phyloP scores from a whole-genome alignment of 1,140 invertebrate genomes.

The Holcopasites calliopsidis region DNA sequence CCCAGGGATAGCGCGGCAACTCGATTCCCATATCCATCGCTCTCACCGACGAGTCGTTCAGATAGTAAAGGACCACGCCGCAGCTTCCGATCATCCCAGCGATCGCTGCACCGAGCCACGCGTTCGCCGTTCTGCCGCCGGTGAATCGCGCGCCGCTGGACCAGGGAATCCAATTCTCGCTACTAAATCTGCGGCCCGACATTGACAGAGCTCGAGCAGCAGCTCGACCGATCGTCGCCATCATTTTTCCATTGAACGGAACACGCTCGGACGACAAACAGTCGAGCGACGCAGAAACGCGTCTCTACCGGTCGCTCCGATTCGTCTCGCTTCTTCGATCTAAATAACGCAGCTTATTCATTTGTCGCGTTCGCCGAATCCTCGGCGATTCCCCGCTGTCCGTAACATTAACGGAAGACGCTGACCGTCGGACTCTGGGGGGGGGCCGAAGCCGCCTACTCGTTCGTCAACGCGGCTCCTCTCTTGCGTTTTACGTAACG shows the following conservation, averaged over 20 bases:
- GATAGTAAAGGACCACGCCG: constrained; percentile 45
- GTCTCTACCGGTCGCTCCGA: background rate
- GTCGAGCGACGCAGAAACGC: background rate
- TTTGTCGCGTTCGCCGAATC: no score
- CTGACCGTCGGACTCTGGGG: background rate
- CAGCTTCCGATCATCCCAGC: constrained; percentile 35
- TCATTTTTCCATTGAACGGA: background rate
- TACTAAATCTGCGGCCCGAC: background rate
- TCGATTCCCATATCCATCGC: background rate
- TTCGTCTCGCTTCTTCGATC: background rate
- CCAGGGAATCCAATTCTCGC: background rate
- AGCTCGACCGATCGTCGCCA: background rate
- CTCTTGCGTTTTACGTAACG: constrained; percentile 65
- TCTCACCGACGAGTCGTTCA: constrained; percentile 53
- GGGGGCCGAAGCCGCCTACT: background rate
- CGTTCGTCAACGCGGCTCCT: background rate
- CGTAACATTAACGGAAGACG: no score
- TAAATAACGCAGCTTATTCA: no score
- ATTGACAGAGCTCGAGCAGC: background rate
- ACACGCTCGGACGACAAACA: background rate
- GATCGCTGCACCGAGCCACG: background rate
- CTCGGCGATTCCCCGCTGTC: no score
- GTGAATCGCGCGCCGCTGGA: background rate
- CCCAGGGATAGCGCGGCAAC: constrained; percentile 90
- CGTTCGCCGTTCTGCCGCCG: no score